Conservation (phyloP, 2,797 vertebrate species). For the Aeoliscus strigatus region DNA sequence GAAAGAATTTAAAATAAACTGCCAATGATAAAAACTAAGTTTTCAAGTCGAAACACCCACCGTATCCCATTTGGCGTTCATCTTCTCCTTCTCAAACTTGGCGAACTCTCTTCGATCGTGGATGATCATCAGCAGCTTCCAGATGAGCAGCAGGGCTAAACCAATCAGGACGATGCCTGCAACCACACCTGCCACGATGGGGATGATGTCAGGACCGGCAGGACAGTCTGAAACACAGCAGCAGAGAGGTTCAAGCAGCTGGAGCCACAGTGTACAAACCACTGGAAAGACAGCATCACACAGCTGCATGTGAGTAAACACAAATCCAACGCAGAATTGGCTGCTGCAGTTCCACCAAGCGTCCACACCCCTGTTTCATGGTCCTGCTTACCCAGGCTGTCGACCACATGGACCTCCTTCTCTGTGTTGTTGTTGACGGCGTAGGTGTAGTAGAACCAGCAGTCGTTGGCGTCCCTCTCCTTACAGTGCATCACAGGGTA, state of each 20-base stretch:
- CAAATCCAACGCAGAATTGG: too few relatives aligned
- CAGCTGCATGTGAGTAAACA: too few relatives aligned
- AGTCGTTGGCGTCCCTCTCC: conserved; percentile 92
- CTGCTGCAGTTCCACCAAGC: too few relatives aligned
- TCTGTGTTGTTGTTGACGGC: conserved; percentile 82
- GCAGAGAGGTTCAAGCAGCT: too few relatives aligned
- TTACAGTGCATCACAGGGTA: conserved; percentile 88
- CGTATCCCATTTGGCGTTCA: conserved; percentile 93
- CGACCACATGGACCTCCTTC: conserved; percentile 81
- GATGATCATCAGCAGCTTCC: conserved; percentile 91
- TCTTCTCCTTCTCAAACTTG: conserved; percentile 92
- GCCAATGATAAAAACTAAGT: too few relatives aligned
- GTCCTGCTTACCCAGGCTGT: conserved; percentile 81
- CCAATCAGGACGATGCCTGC: conserved; percentile 89
- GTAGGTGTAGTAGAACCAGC: conserved; percentile 97
- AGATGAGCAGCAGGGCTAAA: conserved; percentile 83
- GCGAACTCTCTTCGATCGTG: conserved; percentile 96
- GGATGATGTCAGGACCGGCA: conserved; percentile 81
- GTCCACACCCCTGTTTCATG: too few relatives aligned
- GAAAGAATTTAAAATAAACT: too few relatives aligned
- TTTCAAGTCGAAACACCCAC: too few relatives aligned
- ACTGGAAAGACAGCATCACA: too few relatives aligned
- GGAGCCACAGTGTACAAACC: too few relatives aligned
- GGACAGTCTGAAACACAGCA: conserved; percentile 80
- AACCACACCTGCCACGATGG: conserved; percentile 90